Percentiles rank a stretch among this genome's conserved stretches.
These are phyloP conservation scores for Heliconius cydno DNA, from an alignment of 2,888 invertebrate genomes.

Conservation along the genomic window DNA sequence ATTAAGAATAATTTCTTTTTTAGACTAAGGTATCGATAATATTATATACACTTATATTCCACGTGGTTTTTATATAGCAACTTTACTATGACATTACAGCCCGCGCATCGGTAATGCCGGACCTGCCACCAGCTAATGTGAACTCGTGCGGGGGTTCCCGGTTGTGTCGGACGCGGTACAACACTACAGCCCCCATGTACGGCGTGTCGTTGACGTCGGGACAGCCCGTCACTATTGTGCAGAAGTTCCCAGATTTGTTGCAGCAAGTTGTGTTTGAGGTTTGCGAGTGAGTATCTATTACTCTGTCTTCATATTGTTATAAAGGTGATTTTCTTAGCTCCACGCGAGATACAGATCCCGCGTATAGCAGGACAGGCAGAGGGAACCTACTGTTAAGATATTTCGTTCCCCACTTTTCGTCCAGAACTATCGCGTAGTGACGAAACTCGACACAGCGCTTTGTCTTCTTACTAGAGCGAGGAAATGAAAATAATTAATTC, in stretches of 20 bases:
- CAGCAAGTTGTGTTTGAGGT: constrained; percentile 97
- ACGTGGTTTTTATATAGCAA: not conserved
- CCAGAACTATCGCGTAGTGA: no score
- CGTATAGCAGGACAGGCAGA: no score
- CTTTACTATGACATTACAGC: constrained; percentile 54
- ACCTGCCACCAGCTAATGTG: constrained; percentile 56
- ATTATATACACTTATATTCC: no score
- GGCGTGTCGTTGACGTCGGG: constrained; percentile 97
- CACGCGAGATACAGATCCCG: no score
- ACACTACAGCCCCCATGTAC: constrained; percentile 97
- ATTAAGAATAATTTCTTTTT: no score
- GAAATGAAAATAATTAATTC: no score
- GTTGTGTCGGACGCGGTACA: constrained; percentile 94
- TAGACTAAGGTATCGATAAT: no score
- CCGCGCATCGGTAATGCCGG: constrained; percentile 66
- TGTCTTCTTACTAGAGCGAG: no score
- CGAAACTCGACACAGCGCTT: no score
- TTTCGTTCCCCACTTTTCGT: no score
- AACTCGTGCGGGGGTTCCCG: constrained; percentile 86
- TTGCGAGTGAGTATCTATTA: constrained; percentile 89
- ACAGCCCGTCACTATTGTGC: constrained; percentile 96
- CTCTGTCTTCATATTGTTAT: not conserved
- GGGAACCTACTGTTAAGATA: no score
- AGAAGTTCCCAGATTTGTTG: constrained; percentile 95
- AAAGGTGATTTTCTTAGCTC: no score